Conservation (phyloP, 2,888 invertebrate genomes). For the Toxonevra muliebris region DNA sequence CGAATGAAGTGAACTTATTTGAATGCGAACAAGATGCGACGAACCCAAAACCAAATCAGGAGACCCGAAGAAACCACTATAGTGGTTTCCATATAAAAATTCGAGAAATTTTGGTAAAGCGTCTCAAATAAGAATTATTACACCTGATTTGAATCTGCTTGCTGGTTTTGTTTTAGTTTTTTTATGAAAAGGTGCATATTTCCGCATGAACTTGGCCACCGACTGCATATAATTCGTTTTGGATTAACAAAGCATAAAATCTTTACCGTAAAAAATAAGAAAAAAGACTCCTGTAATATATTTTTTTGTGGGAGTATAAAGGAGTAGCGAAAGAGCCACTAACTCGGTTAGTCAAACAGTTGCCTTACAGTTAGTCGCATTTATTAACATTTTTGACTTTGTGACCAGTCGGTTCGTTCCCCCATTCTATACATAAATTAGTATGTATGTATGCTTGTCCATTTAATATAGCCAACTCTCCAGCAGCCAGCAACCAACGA, state of each 20-base stretch:
- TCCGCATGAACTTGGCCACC: conserved; percentile 60
- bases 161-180: background rate
- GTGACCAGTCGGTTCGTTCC: conserved; percentile 49
- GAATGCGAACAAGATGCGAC: conserved; percentile 3
- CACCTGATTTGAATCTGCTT: conserved; percentile 65
- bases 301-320: conserved; percentile 1
- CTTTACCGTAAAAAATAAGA: background rate
- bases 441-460: conserved; percentile 25
- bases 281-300: background rate
- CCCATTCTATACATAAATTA: background rate
- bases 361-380: conserved; percentile 44
- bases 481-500: conserved; percentile 19
- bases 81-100: conserved; percentile 13
- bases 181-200: too few species aligned
- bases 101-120: conserved; percentile 38
- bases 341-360: conserved; percentile 19
- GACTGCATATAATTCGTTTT: conserved; percentile 39
- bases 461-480: background rate
- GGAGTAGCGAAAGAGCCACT: conserved; percentile 1
- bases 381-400: conserved; percentile 58
- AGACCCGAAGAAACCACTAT: background rate
- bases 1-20: background rate
- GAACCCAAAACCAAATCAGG: background rate
- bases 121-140: conserved; percentile 65
- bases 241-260: conserved; percentile 22